Evolutionary conservation across 30 jellyfish, hydroid and myxozoan species (phyloP), one percentile per base, ranked within the genome.

Genomic region (Kudoa iwatai): DNA sequence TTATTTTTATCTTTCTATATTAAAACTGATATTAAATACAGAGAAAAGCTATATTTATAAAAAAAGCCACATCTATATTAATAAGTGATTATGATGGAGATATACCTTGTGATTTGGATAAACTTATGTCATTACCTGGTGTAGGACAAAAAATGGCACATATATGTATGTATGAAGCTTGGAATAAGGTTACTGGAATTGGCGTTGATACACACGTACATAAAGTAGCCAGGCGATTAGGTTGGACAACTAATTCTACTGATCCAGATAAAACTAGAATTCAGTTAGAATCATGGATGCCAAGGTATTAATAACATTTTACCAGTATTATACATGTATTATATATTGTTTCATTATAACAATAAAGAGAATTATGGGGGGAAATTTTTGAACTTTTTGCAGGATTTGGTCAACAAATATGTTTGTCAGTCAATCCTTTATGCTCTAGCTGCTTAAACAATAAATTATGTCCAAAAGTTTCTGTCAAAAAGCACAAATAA

Each of bases 181-280:
- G 93, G 93, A 42, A 62, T 23, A 46, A 43, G 17, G 64, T 71
- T 53, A 50, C 58, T 1, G 93, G 93, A 0, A 71, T 71, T 11
- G 93, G 93, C 0, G 93, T 71, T 31, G 93, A 71, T 38, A 71
- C 93, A 6, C 93, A 71, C 42, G 93, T 71, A 16, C 93, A 71
- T 42, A 26, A 86, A 30, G 60, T 71, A 19, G 40, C 85, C 15
- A 71, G 60, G 31, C 52, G 93, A 17, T 57, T 71, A 10, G 59
- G 65, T 3, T 71, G 83, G 83, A 86, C 60, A 1, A 41, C 42
- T 34, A 53, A 61, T 22, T 59, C 93, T 24, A 60, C 57, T 44
- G 46, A 55, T 0, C 93, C 93, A 26, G 93, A 71, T 19, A 57
- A 61, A 23, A 71, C 93, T 1, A 55, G 93, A 44, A 62, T 40